Base-by-base conservation (phyloP, 1,140 invertebrate genomes). In the Hylyphantes graminicola region DNA sequence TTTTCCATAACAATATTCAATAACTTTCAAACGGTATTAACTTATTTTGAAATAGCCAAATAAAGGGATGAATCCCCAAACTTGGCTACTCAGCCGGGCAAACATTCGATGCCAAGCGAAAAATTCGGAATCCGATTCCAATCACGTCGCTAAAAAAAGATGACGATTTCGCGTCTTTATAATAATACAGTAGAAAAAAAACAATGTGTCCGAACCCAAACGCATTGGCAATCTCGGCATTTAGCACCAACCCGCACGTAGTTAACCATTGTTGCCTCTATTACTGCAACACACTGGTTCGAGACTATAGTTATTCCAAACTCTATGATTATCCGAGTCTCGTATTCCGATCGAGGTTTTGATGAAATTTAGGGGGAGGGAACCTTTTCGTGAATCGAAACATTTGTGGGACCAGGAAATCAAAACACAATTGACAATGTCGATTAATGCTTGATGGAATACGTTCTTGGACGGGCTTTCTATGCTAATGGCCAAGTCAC, bases 211-310 rank as follows among this genome's bases (percentile, higher is more conserved):
- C 72, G n/a, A 55, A 21, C 57, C 48, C 48, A 53, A 21, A 57
- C 48, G 74, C 74, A 64, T 76, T 76, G 74, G 74, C 74, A 76
- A 76, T 63, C 35, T 54, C 63, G 57, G 64, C 59, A 76, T 61
- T 76, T 76, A 76, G 74, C 57, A 35, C n/a, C 64, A 35, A 7
- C n/a, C 17, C 10, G 21, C 74, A 76, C 74, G 74, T 76, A 76
- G 74, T 61, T 55, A 74, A 74, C 72, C 74, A 76, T 76, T 76
- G 74, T 74, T 74, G 72, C 55, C 10, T 59, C 59, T 61, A 55
- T 64, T 57, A 76, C 64, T 61, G 74, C 74, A 48, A 35, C 51
- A 63, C 74, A 63, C 53, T 76, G 15, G 59, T 17, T 15, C 8
- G 72, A 11, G 72, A 59, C 17, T 74, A 35, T 35, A 35, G 15